Percentiles rank a stretch among this genome's conserved stretches.
These are phyloP conservation scores for Dysmachus trigonus DNA, from an alignment of 2,888 invertebrate species.

Conservation along the genomic window DNA sequence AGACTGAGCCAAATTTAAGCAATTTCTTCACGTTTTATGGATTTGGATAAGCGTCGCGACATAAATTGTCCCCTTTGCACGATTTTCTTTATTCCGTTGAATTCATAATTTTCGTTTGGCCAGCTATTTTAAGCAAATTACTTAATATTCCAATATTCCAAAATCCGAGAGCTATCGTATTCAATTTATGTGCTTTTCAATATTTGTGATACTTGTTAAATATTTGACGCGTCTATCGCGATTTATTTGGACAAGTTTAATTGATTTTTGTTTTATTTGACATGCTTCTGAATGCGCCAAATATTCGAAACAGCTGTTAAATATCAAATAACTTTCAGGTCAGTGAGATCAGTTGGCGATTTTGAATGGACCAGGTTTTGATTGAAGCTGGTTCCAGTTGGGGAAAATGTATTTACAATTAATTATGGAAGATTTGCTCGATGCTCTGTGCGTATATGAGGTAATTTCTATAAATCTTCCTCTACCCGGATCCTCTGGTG, in stretches of 20 bases:
- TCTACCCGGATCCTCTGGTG: background rate
- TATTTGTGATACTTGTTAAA: background rate
- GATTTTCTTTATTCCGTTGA: background rate
- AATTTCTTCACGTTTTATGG: conserved; percentile 1
- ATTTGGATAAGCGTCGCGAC: background rate
- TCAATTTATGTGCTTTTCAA: background rate
- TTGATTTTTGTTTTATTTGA: background rate
- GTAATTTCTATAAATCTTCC: background rate
- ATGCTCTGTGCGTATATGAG: background rate
- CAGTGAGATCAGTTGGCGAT: background rate
- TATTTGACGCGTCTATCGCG: background rate
- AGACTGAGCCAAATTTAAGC: background rate
- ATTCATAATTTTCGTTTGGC: background rate
- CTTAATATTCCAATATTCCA: conserved; percentile 27
- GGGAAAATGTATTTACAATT: background rate
- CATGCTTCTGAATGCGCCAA: background rate
- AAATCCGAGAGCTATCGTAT: background rate
- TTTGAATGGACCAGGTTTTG: background rate
- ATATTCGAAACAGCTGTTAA: background rate
- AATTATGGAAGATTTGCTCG: background rate
- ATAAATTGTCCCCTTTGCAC: background rate
- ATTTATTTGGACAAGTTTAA: background rate
- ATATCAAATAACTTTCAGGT: background rate
- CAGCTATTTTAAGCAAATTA: conserved; percentile 15
- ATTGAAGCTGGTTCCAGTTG: background rate